Percentiles rank a stretch among this genome's conserved stretches.
Conservation (phyloP, 2,888 invertebrate species). For the Exephanes ischioxanthus region DNA sequence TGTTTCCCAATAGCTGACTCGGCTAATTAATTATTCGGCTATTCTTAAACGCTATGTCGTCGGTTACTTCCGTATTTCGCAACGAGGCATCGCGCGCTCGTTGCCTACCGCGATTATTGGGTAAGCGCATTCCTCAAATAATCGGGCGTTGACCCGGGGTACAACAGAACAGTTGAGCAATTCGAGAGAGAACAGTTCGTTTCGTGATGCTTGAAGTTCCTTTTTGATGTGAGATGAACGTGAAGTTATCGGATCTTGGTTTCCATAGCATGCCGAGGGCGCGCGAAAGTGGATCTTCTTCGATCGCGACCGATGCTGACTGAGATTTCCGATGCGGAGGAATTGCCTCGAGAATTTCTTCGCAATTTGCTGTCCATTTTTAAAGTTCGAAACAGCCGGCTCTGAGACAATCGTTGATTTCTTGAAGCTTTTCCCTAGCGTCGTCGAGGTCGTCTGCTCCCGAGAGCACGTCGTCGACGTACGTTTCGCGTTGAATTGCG, state of each 20-base stretch:
- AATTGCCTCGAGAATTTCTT: slow-evolving; percentile 16
- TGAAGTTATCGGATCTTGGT: slow-evolving; percentile 33
- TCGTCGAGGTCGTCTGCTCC: slow-evolving; percentile 49
- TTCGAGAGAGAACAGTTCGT: slow-evolving; percentile 52
- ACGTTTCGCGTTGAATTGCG: slow-evolving; percentile 30
- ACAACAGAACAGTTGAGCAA: slow-evolving; percentile 51
- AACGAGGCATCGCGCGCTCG: too few relatives aligned
- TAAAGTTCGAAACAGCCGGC: slow-evolving; percentile 50
- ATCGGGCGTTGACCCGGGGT: too few relatives aligned
- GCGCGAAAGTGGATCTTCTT: slow-evolving; percentile 25
- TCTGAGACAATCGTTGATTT: slow-evolving; percentile 27
- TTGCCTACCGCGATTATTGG: too few relatives aligned
- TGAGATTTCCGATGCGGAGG: slow-evolving; percentile 10
- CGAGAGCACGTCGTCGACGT: slow-evolving; percentile 59
- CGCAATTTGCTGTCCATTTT: slow-evolving; percentile 47
- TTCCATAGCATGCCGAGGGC: slow-evolving; percentile 42
- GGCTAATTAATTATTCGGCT: too few relatives aligned
- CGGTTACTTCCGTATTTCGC: too few relatives aligned
- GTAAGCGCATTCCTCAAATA: too few relatives aligned
- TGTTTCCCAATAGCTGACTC: too few relatives aligned
- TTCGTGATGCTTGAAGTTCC: slow-evolving; percentile 12
- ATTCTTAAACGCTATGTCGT: too few relatives aligned
- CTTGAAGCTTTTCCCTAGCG: slow-evolving; percentile 11
- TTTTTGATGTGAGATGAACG: not conserved
- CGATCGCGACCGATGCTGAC: slow-evolving; percentile 14